phyloP scores from a whole-genome alignment of 2,113 vertebrate genomes.

The Ascaphus truei region DNA sequence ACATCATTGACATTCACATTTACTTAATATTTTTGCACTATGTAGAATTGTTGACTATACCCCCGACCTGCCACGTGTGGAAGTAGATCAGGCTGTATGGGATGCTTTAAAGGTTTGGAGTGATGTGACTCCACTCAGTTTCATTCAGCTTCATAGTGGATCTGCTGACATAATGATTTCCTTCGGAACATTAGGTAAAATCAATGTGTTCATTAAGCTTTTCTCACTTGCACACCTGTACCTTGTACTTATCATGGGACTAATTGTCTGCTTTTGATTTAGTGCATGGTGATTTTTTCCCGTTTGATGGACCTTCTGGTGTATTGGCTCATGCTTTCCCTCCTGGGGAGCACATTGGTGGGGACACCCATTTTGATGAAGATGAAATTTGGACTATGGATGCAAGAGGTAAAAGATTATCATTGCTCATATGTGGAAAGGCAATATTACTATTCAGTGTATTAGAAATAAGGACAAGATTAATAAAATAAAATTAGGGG shows the following conservation, averaged over 20 bases:
- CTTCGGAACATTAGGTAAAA: conserved; percentile 6
- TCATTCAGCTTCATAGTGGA: conserved; percentile 8
- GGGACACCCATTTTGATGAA: conserved; percentile 65
- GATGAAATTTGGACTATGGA: conserved; percentile 64
- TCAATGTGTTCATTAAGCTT: neutral
- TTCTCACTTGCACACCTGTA: neutral
- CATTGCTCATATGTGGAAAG: too few species aligned
- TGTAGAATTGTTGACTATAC: conserved; percentile 31
- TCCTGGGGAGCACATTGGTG: conserved; percentile 50
- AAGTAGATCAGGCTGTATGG: neutral
- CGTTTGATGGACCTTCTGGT: conserved; percentile 55
- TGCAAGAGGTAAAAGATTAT: conserved; percentile 41
- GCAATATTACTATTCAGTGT: too few species aligned
- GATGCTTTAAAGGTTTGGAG: neutral
- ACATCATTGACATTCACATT: too few species aligned
- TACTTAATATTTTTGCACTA: neutral
- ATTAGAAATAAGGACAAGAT: too few species aligned
- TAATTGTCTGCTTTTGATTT: neutral
- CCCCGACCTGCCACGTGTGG: conserved; percentile 24
- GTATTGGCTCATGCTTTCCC: conserved; percentile 58
- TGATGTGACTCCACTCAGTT: neutral
- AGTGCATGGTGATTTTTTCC: conserved; percentile 61
- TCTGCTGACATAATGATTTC: neutral
- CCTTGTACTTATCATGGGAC: too few species aligned
- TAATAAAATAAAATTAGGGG: too few species aligned